These are phyloP conservation scores for Coilia nasus DNA, from an alignment of 2,797 vertebrate species.

Conservation along the genomic window DNA sequence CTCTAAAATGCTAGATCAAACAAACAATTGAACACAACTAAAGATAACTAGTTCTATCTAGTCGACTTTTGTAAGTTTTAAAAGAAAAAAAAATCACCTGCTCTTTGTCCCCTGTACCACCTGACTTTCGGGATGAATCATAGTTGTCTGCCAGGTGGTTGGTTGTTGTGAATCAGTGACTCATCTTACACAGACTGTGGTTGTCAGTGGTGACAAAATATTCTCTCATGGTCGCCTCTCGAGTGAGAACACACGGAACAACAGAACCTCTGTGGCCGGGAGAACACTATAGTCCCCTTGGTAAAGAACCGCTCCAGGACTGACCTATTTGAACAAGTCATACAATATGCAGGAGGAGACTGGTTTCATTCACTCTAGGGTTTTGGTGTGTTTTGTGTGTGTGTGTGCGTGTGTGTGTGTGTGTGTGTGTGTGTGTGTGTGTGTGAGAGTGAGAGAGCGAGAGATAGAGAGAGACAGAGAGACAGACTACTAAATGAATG, in stretches of 20 bases:
- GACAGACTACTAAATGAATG: neutral
- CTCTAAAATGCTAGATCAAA: neutral
- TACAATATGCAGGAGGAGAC: slow-evolving; percentile 8
- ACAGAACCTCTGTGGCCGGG: slow-evolving; percentile 8
- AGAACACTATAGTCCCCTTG: neutral
- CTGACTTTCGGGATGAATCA: neutral
- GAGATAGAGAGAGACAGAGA: neutral
- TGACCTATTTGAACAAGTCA: neutral
- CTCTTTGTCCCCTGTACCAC: neutral
- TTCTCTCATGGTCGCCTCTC: neutral
- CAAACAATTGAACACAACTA: neutral
- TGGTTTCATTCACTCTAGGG: neutral
- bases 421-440: slow-evolving; percentile 29
- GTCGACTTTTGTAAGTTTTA: too few relatives aligned
- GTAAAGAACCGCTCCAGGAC: neutral
- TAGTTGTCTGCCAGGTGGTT: neutral
- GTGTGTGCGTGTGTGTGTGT: slow-evolving; percentile 7
- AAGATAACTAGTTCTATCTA: too few relatives aligned
- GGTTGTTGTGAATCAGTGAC: neutral
- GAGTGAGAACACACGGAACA: neutral
- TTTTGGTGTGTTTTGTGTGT: neutral
- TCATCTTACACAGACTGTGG: neutral
- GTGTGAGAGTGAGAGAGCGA: slow-evolving; percentile 24
- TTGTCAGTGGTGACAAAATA: slow-evolving; percentile 2
- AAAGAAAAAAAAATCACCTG: too few relatives aligned